A percentile compares a stretch with the other conserved stretches of the same genome.
phyloP scores from a whole-genome alignment of 2,113 vertebrate species.

The Xenotilapia flavipinnis region DNA sequence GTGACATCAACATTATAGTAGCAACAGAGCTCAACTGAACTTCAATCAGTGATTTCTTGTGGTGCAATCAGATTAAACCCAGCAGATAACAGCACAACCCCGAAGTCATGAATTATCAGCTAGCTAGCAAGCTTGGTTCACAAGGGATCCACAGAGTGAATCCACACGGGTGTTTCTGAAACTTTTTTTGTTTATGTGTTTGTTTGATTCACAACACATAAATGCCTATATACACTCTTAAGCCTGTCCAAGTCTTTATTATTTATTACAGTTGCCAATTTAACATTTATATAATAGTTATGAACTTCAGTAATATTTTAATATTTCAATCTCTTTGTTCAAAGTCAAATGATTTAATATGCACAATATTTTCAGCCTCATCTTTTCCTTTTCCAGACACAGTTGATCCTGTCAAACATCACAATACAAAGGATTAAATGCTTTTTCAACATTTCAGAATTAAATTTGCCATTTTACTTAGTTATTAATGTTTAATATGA shows the following conservation, averaged over 20 bases:
- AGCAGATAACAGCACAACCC: background rate
- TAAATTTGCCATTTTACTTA: background rate
- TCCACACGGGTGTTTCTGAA: background rate
- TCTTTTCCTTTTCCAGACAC: background rate
- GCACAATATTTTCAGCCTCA: background rate
- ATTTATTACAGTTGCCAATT: background rate
- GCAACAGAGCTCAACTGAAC: background rate
- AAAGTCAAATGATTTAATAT: background rate
- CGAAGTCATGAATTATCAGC: background rate
- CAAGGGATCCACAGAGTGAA: background rate
- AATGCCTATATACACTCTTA: background rate
- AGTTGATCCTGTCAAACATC: background rate
- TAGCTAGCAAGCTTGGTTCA: background rate
- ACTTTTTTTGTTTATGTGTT: background rate
- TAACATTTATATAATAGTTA: background rate
- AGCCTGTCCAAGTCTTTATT: background rate
- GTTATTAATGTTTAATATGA: no score
- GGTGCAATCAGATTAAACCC: background rate
- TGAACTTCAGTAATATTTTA: background rate
- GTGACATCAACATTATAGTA: background rate
- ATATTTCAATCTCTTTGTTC: background rate
- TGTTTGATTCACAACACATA: background rate
- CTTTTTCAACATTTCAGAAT: background rate
- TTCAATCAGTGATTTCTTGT: background rate
- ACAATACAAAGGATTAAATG: background rate